phyloP scores from a whole-genome alignment of 1,140 invertebrate genomes.

The Meloidogyne chitwoodi region DNA sequence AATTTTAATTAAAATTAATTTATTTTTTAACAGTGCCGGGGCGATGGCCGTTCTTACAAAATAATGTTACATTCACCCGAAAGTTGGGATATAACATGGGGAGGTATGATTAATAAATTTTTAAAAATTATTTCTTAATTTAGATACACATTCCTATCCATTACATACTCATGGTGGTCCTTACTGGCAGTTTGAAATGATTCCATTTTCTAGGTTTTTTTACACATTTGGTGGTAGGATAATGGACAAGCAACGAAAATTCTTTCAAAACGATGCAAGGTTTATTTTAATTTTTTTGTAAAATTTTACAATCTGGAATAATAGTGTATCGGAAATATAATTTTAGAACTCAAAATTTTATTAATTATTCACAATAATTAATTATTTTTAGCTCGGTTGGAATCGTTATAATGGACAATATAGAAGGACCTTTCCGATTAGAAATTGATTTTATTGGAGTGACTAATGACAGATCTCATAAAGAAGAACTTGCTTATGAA shows the following conservation, averaged over 20 bases:
- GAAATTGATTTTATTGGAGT: conserved; percentile 59
- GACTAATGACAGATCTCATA: conserved; percentile 46
- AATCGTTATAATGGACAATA: conserved; percentile 54
- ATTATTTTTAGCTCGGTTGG: conserved; percentile 46
- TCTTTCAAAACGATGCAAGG: conserved; percentile 30
- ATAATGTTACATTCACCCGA: conserved; percentile 52
- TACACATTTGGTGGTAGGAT: conserved; percentile 51
- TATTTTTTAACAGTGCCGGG: conserved; percentile 43
- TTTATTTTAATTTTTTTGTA: conserved; percentile 26
- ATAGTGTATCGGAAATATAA: too few relatives aligned
- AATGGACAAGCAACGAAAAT: conserved; percentile 42
- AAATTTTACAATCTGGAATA: background rate
- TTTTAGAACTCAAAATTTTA: too few relatives aligned
- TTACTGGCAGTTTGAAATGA: conserved; percentile 58
- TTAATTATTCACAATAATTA: too few relatives aligned
- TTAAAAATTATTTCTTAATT: background rate
- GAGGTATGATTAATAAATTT: background rate
- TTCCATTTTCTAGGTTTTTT: conserved; percentile 58
- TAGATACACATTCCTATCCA: conserved; percentile 48
- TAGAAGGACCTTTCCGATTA: conserved; percentile 50
- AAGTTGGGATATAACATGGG: conserved; percentile 55
- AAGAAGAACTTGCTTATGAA: conserved; percentile 56
- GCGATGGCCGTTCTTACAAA: conserved; percentile 56
- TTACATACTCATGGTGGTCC: conserved; percentile 58
- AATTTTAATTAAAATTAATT: background rate